Percentiles rank a stretch among this genome's conserved stretches.
phyloP scores from a whole-genome alignment of 92 coral and sea anemone species.

The Porites rus region DNA sequence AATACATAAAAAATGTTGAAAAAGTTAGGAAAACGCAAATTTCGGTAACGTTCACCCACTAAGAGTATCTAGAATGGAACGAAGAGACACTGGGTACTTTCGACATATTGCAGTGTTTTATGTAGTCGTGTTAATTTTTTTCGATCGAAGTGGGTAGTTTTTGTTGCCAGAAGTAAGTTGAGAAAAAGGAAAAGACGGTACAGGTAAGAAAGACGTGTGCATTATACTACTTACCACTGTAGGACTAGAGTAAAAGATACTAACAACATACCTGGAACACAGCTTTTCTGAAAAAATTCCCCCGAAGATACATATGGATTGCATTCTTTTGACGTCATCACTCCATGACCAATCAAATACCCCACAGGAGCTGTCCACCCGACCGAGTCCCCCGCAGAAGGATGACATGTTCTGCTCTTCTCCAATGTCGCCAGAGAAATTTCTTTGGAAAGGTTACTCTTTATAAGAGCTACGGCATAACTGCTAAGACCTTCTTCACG shows the following conservation, averaged over 20 bases:
- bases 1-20: no score
- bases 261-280: constrained; percentile 74
- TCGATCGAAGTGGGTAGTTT: no score
- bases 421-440: constrained; percentile 36
- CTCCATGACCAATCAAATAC: constrained; percentile 34
- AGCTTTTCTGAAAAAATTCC: constrained; percentile 63
- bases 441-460: constrained; percentile 33
- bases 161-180: no score
- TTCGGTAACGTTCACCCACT: no score
- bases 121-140: no score
- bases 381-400: constrained; percentile 70
- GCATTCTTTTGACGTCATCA: constrained; percentile 49
- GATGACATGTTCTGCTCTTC: constrained; percentile 63
- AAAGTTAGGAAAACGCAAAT: no score
- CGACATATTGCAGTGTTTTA: no score
- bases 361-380: constrained; percentile 80
- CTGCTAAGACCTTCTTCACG: constrained; percentile 48
- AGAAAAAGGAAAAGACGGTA: not conserved
- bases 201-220: not conserved
- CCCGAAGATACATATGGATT: constrained; percentile 63
- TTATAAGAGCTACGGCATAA: constrained; percentile 68
- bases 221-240: no score
- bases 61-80: no score
- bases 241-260: no score
- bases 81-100: no score